phyloP scores from a whole-genome alignment of 1,140 invertebrate species.

The Camponotus pennsylvanicus region DNA sequence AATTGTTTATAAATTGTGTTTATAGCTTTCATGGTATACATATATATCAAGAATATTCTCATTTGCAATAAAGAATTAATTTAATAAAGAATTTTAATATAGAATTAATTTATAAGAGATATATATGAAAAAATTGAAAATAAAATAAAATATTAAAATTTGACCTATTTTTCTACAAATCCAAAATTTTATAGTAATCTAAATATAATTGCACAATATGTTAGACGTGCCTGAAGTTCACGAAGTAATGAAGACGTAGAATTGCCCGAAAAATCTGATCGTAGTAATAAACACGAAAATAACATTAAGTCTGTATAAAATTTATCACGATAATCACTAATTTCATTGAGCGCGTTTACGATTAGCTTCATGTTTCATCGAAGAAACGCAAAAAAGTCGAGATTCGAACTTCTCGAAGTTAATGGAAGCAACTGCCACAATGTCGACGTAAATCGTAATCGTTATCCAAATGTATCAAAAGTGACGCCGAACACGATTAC shows the following conservation, averaged over 20 bases:
- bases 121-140: not conserved
- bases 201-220: not conserved
- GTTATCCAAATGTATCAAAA: constrained; percentile 2
- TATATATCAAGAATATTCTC: not conserved
- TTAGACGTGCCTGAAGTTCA: constrained; percentile 38
- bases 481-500: not conserved
- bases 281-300: constrained; percentile 17
- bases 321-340: constrained; percentile 14
- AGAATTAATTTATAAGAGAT: not conserved
- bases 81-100: too few relatives aligned
- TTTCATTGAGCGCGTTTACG: not conserved
- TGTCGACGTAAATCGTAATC: not conserved
- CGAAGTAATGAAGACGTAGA: constrained; percentile 1
- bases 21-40: not conserved
- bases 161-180: too few relatives aligned
- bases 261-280: constrained; percentile 15
- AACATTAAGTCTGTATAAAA: constrained; percentile 22
- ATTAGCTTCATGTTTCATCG: constrained; percentile 46
- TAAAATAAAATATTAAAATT: not conserved
- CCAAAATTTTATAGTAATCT: not conserved
- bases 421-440: not conserved
- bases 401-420: constrained; percentile 17
- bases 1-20: not conserved
- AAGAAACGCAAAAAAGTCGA: not conserved
- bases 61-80: not conserved